Percentiles rank a stretch among this genome's conserved stretches.
Evolutionary conservation across 1,140 invertebrate genomes (phyloP).

Genomic region (Drosophila melanica): DNA sequence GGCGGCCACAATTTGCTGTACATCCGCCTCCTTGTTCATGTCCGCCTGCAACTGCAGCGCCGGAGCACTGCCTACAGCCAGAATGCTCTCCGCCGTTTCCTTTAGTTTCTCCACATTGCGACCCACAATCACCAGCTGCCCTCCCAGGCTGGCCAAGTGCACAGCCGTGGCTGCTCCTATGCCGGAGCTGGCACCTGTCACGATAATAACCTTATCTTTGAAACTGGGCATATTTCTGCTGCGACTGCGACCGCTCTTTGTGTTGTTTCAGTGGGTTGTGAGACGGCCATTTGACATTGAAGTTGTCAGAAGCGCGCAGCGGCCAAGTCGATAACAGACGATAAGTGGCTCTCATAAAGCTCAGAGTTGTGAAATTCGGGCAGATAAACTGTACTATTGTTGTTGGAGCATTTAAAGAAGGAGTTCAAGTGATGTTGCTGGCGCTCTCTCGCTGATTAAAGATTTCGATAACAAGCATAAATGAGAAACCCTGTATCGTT

Average conservation of each 20-base stretch:
- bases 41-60: conserved; percentile 85
- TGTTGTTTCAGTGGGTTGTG: conserved; percentile 6
- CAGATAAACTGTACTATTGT: too few species aligned
- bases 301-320: neutral
- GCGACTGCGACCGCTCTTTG: neutral
- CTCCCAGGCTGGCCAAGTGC: conserved; percentile 90
- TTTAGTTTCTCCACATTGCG: conserved; percentile 87
- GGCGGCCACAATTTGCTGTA: conserved; percentile 88
- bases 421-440: too few species aligned
- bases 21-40: conserved; percentile 90
- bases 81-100: conserved; percentile 86
- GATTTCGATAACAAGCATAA: neutral
- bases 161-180: conserved; percentile 93
- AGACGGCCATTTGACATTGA: conserved; percentile 18
- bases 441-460: too few species aligned
- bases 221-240: conserved; percentile 85
- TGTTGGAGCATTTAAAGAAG: too few species aligned
- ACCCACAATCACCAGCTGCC: conserved; percentile 89
- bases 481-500: neutral
- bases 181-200: conserved; percentile 94
- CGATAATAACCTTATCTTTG: conserved; percentile 88
- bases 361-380: neutral
- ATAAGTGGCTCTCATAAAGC: neutral
- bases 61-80: conserved; percentile 43
- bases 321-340: conserved; percentile 27